These are phyloP conservation scores for Gambusia affinis DNA, from an alignment of 2,113 vertebrate genomes.

Conservation along the genomic window DNA sequence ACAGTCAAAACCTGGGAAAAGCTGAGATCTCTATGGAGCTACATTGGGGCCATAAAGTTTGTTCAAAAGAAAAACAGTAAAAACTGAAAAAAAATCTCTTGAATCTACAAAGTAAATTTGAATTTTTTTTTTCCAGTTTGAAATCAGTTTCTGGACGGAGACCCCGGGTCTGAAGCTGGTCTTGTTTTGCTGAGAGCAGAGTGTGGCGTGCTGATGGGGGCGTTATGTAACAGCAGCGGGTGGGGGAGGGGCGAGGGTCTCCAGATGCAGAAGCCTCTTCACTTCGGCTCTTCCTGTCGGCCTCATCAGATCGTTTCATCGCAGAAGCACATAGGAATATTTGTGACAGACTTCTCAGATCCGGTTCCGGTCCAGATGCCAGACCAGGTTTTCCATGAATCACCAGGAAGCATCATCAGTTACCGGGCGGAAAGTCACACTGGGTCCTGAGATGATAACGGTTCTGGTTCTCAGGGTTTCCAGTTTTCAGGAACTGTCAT, in stretches of 20 bases:
- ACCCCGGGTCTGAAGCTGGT: too few relatives aligned
- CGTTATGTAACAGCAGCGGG: slow-evolving; percentile 43
- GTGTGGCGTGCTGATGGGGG: slow-evolving; percentile 9
- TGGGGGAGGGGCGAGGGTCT: slow-evolving; percentile 41
- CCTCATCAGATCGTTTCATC: slow-evolving; percentile 40
- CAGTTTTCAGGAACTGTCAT: background rate
- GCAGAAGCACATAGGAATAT: slow-evolving; percentile 53
- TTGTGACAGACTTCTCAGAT: slow-evolving; percentile 35
- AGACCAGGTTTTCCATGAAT: slow-evolving; percentile 12
- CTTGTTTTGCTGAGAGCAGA: background rate
- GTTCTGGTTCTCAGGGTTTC: background rate
- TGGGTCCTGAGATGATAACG: too few relatives aligned
- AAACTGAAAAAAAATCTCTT: too few relatives aligned
- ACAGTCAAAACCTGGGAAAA: too few relatives aligned
- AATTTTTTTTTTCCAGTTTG: too few relatives aligned
- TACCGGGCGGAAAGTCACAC: background rate
- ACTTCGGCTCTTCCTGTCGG: slow-evolving; percentile 43
- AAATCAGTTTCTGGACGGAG: too few relatives aligned
- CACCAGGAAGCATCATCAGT: background rate
- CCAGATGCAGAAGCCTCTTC: slow-evolving; percentile 45
- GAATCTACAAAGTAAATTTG: too few relatives aligned
- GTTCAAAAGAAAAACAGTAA: too few relatives aligned
- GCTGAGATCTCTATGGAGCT: too few relatives aligned
- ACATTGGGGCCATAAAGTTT: too few relatives aligned
- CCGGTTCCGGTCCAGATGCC: slow-evolving; percentile 1